A percentile compares a stretch with the other conserved stretches of the same genome.
Evolutionary conservation across 2,113 vertebrate species (phyloP).

Genomic region (Megaleporinus macrocephalus): DNA sequence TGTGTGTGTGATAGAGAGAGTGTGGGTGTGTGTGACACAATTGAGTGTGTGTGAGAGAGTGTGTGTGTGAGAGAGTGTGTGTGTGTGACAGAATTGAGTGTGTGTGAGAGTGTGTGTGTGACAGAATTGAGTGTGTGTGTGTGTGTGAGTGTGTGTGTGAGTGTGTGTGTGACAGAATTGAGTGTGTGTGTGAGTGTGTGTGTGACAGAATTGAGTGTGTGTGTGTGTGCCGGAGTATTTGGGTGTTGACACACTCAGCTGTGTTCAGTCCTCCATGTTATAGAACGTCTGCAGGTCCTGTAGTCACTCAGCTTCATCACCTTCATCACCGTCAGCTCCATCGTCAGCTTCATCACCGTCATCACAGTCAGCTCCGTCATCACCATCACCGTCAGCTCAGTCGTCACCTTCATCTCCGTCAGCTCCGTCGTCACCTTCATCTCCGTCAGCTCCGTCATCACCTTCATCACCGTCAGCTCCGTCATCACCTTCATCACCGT

Average conservation of each 20-base stretch:
- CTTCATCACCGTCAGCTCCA: no score
- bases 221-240: background rate
- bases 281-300: background rate
- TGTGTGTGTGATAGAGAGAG: no score
- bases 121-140: background rate
- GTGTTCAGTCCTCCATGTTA: background rate
- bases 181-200: background rate
- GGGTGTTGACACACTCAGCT: background rate
- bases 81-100: no score
- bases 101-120: background rate
- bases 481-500: no score
- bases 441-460: no score
- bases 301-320: background rate
- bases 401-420: no score
- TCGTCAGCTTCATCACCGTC: no score
- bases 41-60: background rate
- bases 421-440: no score
- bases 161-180: background rate
- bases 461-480: no score
- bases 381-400: no score
- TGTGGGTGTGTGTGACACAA: background rate
- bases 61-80: background rate
- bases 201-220: background rate
- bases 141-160: background rate
- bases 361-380: no score